phyloP scores from a whole-genome alignment of 2,797 vertebrate genomes.

The Petrocephalus schoutedeni region DNA sequence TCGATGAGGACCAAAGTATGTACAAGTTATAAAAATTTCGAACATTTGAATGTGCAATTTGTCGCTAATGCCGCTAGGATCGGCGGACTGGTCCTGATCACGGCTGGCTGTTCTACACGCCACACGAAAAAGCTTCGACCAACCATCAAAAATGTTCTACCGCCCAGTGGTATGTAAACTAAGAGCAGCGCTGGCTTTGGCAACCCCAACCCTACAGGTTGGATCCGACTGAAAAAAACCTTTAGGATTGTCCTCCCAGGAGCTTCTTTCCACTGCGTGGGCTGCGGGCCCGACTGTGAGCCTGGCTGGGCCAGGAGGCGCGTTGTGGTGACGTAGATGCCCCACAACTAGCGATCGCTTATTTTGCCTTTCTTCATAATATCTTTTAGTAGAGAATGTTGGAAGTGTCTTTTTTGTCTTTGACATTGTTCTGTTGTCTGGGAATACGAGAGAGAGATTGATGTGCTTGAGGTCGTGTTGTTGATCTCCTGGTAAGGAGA shows the following conservation, averaged over 20 bases:
- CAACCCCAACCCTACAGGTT: background rate
- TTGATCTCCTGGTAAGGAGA: background rate
- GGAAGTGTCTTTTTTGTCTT: background rate
- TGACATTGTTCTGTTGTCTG: background rate
- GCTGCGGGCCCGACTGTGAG: background rate
- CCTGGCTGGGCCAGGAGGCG: background rate
- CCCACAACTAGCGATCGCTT: background rate
- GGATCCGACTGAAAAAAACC: background rate
- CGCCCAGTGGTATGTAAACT: background rate
- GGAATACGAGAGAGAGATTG: background rate
- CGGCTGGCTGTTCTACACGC: background rate
- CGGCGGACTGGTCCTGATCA: background rate
- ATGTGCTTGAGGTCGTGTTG: background rate
- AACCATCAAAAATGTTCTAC: background rate
- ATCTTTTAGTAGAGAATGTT: background rate
- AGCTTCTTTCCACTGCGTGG: background rate
- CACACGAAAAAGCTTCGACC: background rate
- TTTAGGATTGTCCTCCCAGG: background rate
- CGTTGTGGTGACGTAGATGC: background rate
- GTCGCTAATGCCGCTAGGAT: background rate
- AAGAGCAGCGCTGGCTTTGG: background rate
- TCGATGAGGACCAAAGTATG: background rate
- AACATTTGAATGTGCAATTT: background rate
- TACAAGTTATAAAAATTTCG: background rate
- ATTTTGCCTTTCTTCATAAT: background rate